Conservation (phyloP, 2,113 vertebrate genomes). For the Kryptolebias marmoratus region DNA sequence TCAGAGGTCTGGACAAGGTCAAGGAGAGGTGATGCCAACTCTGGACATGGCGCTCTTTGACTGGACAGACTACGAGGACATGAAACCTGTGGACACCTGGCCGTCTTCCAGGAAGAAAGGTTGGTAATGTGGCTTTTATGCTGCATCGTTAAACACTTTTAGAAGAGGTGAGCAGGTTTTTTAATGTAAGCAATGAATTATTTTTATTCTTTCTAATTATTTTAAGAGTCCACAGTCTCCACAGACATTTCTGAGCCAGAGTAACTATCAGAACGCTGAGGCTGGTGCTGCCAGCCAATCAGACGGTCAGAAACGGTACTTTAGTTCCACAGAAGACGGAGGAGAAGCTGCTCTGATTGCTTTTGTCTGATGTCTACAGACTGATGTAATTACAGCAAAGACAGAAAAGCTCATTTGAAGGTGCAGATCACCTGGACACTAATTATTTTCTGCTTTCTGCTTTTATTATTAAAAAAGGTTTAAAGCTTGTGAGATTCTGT, state of each 20-base stretch:
- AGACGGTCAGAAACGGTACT: no score
- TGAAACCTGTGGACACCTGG: constrained; percentile 92
- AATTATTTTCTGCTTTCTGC: neutral
- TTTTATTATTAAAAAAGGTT: neutral
- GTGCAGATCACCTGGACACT: neutral
- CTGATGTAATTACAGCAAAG: neutral
- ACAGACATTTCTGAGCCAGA: neutral
- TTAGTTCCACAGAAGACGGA: neutral
- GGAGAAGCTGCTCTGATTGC: neutral
- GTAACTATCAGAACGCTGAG: neutral
- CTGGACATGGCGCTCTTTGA: constrained; percentile 96
- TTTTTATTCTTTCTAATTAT: no score
- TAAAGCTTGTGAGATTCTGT: neutral
- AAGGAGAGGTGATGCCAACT: constrained; percentile 94
- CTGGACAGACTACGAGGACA: constrained; percentile 98
- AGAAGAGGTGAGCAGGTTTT: neutral
- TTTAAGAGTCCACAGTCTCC: neutral
- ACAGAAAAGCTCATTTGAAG: neutral
- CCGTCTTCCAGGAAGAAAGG: constrained; percentile 90
- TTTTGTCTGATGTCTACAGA: neutral
- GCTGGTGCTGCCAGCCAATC: no score
- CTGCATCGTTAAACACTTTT: neutral
- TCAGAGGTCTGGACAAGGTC: constrained; percentile 76
- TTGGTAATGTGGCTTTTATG: constrained; percentile 18
- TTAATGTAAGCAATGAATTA: neutral